Conservation (phyloP, 2,888 invertebrate genomes). For the Eucera pruinosa region DNA sequence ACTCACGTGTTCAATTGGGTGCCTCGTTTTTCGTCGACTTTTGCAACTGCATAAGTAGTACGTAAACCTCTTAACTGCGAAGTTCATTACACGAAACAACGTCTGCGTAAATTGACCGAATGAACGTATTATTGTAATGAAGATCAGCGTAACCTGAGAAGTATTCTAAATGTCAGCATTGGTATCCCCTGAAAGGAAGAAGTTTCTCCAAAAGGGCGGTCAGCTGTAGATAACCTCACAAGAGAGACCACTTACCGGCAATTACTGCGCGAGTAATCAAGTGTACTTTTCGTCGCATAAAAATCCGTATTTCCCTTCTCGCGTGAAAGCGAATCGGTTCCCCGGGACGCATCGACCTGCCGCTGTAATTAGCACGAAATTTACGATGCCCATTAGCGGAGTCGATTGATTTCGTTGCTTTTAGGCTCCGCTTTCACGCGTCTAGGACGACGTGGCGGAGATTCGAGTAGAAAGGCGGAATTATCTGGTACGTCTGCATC, state of each 20-base stretch:
- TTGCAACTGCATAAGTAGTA: too few relatives aligned
- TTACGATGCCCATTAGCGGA: slow-evolving; percentile 10
- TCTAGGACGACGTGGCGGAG: background rate
- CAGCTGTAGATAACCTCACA: background rate
- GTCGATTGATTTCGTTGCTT: slow-evolving; percentile 32
- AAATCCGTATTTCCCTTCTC: slow-evolving; percentile 5
- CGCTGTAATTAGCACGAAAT: slow-evolving; percentile 25
- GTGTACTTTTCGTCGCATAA: background rate
- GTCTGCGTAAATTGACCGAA: too few relatives aligned
- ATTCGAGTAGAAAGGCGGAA: slow-evolving; percentile 29
- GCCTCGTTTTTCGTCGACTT: too few relatives aligned
- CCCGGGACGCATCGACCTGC: background rate
- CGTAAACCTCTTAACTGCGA: background rate
- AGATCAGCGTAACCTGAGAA: too few relatives aligned
- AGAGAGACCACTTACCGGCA: background rate
- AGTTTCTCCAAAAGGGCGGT: background rate
- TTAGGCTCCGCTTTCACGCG: slow-evolving; percentile 28
- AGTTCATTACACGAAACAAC: background rate
- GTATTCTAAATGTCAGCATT: background rate
- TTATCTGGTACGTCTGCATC: slow-evolving; percentile 25
- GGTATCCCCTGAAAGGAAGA: background rate
- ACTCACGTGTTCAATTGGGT: too few relatives aligned
- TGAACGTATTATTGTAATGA: too few relatives aligned
- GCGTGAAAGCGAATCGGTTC: slow-evolving; percentile 19
- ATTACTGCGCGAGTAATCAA: background rate